Conservation (phyloP, 30 jellyfish, hydroid and myxozoan species). For the Euphysa ruthae region DNA sequence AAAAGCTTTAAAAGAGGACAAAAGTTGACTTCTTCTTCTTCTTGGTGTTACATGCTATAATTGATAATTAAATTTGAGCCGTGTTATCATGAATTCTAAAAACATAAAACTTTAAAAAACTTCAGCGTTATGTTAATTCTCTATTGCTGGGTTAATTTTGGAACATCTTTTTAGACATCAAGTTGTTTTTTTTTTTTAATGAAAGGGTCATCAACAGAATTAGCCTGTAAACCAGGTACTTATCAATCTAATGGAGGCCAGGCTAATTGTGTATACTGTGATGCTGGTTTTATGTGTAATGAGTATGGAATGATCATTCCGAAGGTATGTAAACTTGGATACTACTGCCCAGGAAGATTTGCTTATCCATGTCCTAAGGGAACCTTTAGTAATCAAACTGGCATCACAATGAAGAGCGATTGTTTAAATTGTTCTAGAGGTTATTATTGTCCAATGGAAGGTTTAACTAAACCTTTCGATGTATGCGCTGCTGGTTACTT, state of each 20-base stretch:
- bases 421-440: slow-evolving; percentile 82
- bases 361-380: slow-evolving; percentile 86
- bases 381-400: slow-evolving; percentile 74
- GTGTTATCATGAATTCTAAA: no score
- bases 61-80: no score
- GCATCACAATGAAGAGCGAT: slow-evolving; percentile 35
- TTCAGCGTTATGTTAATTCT: no score
- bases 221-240: slow-evolving; percentile 75
- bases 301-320: slow-evolving; percentile 63
- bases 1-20: no score
- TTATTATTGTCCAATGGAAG: slow-evolving; percentile 60
- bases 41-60: no score
- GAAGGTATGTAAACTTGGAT: slow-evolving; percentile 55
- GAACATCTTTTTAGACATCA: no score
- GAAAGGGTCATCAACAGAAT: slow-evolving; percentile 64
- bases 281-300: slow-evolving; percentile 69
- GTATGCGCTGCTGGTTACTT: slow-evolving; percentile 67
- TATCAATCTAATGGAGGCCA: slow-evolving; percentile 74
- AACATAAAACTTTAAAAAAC: no score
- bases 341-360: slow-evolving; percentile 84
- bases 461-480: slow-evolving; percentile 63
- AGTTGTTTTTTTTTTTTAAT: not conserved
- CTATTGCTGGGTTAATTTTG: no score
- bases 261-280: slow-evolving; percentile 62
- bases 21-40: no score